Conservation (phyloP, 2,888 invertebrate species). For the Leucozona laternaria region DNA sequence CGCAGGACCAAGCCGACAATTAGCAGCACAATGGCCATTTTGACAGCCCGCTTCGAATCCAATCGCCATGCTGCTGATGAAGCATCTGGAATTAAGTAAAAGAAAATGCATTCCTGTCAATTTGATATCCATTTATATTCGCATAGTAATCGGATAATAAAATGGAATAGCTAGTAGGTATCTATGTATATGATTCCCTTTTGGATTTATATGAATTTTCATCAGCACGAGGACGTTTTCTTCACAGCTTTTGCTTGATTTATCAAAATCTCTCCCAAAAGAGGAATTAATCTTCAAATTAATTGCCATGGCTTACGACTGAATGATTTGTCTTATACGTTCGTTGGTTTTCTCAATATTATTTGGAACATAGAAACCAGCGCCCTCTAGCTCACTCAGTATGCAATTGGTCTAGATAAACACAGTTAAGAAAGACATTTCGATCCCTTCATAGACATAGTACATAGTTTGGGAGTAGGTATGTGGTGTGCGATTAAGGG, state of each 20-base stretch:
- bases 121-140: conserved; percentile 44
- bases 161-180: no score
- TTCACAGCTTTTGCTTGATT: conserved; percentile 61
- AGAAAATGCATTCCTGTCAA: conserved; percentile 63
- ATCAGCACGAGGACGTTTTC: conserved; percentile 16
- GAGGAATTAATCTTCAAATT: conserved; percentile 81
- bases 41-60: conserved; percentile 53
- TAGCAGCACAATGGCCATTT: conserved; percentile 54
- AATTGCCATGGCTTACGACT: conserved; percentile 78
- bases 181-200: not conserved
- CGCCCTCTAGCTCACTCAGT: conserved; percentile 31
- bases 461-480: conserved; percentile 38
- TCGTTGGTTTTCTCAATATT: conserved; percentile 25
- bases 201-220: not conserved
- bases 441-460: conserved; percentile 5
- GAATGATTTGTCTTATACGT: conserved; percentile 72
- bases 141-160: not conserved
- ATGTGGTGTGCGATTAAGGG: conserved; percentile 66
- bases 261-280: conserved; percentile 79
- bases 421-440: conserved; percentile 58
- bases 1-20: conserved; percentile 52
- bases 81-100: conserved; percentile 58
- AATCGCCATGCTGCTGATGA: conserved; percentile 61
- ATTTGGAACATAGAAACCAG: not conserved
- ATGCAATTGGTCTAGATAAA: conserved; percentile 37